Evolutionary conservation across 2,797 vertebrate genomes (phyloP), one percentile per base, ranked within the genome.

Genomic region (Fistularia commersonii): DNA sequence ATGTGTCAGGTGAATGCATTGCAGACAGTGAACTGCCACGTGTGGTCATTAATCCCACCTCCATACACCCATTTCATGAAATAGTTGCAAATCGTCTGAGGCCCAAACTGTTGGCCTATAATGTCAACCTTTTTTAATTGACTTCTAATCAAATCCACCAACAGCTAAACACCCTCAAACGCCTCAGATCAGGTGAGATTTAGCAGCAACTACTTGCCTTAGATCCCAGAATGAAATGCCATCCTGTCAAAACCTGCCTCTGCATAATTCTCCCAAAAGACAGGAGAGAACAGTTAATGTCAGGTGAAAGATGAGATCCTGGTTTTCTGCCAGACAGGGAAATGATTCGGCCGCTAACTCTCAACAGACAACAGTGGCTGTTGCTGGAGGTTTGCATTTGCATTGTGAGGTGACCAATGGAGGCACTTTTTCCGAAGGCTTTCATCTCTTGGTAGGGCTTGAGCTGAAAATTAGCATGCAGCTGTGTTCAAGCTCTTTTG

Each of bases 201-300:
- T 23, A 23, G 23, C 23, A 38, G 15, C 38, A 11, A 44, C 2
- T 35, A 46, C 46, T 33, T 42, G 39, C 10, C 31, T 34, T 10
- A 12, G 45, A 53, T 32, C 9, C 10, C 3, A 49, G 41, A 34
- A 3, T 46, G 54, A 8, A 42, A 55, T 12, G 6, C 41, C 48
- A 33, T 51, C 23, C 48, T 32, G 31, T 48, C 48, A 32, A 8
- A 10, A 33, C 45, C 11, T 41, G 41, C 5, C 23, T 23, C 23
- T 23, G n/a, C 39, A 51, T 65, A 34, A 38, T 31, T 48, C 50
- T 44, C 39, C 44, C 43, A 35, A 13, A 13, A 37, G 33, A 39
- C 60, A 54, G 50, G 59, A 51, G 43, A 45, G 23, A 33, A 50
- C 50, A 32, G 41, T 36, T 64, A 48, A 76, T 67, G 50, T 55